Evolutionary conservation across 2,888 invertebrate species (phyloP), one percentile per base, ranked within the genome.

Genomic region (Euplexia lucipara): DNA sequence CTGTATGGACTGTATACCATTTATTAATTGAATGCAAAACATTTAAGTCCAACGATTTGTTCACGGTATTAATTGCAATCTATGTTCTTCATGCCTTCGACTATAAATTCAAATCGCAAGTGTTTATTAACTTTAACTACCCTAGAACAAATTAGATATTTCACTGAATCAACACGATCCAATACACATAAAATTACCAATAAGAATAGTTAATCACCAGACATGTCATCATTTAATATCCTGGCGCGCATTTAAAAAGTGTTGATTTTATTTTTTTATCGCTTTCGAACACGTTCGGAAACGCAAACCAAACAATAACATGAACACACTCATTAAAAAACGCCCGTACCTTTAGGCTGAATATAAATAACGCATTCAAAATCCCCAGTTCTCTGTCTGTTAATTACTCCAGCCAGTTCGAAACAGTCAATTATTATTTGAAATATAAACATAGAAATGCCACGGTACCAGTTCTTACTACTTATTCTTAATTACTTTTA

Each of bases 401-500:
- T 92, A 93, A 94, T 94, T 93, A 91, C 89, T 84, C 82, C 80
- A 81, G 82, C 83, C 67, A 75, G 67, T 80, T 84, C 85, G 83
- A 87, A 92, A 89, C 91, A 91, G 88, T 90, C 91, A 93, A 94
- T 94, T 94, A 93, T 84, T 83, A 83, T 86, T 88, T 85, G 86
- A 88, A 90, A 82, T 79, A 83, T 81, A 84, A 75, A 83, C 76
- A 78, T 68, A 70, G 63, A 75, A 70, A 91, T 83, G 89, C 90
- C 90, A 90, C 84, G 86, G 85, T 86, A 83, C 84, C 72, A 87
- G 81, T 83, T 86, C 84, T 85, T 86, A 91, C 88, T 91, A 92
- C 91, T 94, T 92, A 92, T 91, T 93, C 93, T 91, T 93, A 94
- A 94, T 94, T 93, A 92, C 91, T 88, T 91, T 85, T 92, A 93